A percentile compares a stretch with the other conserved stretches of the same genome.
phyloP scores from a whole-genome alignment of 2,797 vertebrate species.

The Agapornis canus region DNA sequence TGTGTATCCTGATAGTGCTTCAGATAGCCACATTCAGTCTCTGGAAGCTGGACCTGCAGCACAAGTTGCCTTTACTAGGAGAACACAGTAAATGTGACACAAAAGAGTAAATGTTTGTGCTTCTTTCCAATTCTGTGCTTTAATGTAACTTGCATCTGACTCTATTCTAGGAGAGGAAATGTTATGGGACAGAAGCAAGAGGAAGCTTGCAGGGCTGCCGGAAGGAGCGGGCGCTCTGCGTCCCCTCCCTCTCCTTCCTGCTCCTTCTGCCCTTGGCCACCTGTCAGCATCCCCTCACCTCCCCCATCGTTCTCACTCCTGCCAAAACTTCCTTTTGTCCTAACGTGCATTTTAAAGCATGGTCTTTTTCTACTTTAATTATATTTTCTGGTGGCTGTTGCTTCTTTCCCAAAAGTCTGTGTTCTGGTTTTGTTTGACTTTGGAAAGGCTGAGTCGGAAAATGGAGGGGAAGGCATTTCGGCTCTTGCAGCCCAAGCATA shows the following conservation, averaged over 20 bases:
- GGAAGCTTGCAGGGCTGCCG: constrained; percentile 3
- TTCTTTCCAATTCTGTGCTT: not conserved
- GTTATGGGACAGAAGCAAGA: constrained; percentile 33
- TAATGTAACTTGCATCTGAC: constrained; percentile 9
- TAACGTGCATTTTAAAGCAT: not conserved
- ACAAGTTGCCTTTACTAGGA: not conserved
- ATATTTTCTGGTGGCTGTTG: not conserved
- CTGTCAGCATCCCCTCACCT: not conserved
- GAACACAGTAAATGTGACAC: not conserved
- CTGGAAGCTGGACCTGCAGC: not conserved
- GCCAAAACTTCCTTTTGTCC: constrained; percentile 30
- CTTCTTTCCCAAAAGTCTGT: not conserved
- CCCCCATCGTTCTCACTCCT: not conserved
- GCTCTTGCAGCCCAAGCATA: not conserved
- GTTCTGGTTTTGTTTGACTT: constrained; percentile 21
- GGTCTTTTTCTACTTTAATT: not conserved
- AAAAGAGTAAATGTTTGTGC: not conserved
- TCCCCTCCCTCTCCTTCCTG: constrained; percentile 16
- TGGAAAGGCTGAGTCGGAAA: not conserved
- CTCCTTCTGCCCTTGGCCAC: constrained; percentile 41
- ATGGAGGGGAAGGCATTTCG: not conserved
- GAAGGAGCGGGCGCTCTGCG: constrained; percentile 20
- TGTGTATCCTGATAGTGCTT: not conserved
- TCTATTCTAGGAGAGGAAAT: constrained; percentile 18
- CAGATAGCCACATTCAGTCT: not conserved